Conservation (phyloP, 2,113 vertebrate species). For the Zosterops pallidus region DNA sequence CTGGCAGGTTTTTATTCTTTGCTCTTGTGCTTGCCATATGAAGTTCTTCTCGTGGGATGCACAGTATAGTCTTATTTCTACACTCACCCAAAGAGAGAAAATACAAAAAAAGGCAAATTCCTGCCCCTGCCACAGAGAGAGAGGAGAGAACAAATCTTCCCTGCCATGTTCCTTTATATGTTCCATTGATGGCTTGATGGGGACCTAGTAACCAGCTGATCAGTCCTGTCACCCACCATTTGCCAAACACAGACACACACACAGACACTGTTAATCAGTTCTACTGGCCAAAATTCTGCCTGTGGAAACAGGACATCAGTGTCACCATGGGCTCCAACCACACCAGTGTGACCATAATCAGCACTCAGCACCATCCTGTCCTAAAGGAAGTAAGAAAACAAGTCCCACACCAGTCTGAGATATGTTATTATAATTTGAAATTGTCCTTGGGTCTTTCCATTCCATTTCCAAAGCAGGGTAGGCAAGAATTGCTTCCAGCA, state of each 20-base stretch:
- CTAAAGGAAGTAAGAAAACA: background rate
- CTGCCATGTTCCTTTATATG: rapidly evolving
- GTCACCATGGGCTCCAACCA: background rate
- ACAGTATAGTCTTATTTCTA: background rate
- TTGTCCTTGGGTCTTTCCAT: background rate
- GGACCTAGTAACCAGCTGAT: background rate
- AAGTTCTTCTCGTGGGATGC: background rate
- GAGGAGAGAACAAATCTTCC: background rate
- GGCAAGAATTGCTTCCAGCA: background rate
- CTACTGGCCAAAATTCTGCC: background rate
- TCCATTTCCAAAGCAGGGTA: background rate
- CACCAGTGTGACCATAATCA: background rate
- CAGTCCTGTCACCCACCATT: background rate
- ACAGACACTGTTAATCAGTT: background rate
- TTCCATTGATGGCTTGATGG: background rate
- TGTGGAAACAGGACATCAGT: background rate
- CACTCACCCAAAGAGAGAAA: background rate
- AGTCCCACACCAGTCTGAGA: background rate
- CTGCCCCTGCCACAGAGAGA: background rate
- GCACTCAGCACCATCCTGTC: background rate
- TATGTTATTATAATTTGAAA: background rate
- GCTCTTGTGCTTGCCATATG: background rate
- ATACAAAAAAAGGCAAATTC: background rate
- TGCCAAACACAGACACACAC: background rate
- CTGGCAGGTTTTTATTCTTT: background rate